Percentiles rank a stretch among this genome's conserved stretches.
Evolutionary conservation across 2,797 vertebrate species (phyloP).

Genomic region (Gymnothorax reevesii): DNA sequence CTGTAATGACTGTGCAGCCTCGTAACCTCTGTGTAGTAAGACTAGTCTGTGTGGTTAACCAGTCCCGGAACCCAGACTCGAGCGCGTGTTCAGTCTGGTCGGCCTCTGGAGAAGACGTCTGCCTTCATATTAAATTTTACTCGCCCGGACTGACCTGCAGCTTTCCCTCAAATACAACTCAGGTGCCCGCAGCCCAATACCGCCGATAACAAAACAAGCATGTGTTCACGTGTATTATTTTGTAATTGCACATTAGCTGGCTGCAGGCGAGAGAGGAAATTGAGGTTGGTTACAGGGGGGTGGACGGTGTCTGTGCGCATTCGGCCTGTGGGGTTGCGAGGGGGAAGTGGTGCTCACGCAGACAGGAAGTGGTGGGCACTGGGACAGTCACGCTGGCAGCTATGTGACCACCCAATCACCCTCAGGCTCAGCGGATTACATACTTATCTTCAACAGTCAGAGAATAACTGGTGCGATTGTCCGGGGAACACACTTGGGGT

Average conservation of each 20-base stretch:
- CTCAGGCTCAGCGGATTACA: background rate
- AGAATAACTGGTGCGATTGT: background rate
- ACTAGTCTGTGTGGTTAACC: background rate
- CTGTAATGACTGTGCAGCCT: background rate
- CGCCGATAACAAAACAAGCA: background rate
- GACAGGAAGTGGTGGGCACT: background rate
- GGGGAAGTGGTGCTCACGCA: too few species aligned
- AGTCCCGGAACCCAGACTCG: background rate
- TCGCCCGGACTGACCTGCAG: background rate
- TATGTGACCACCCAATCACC: background rate
- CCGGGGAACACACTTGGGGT: background rate
- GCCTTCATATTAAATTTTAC: background rate
- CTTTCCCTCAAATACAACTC: background rate
- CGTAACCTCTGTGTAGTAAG: background rate
- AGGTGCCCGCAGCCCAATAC: background rate
- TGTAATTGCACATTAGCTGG: background rate
- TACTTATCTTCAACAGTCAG: too few species aligned
- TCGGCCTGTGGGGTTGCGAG: background rate
- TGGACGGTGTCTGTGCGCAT: background rate
- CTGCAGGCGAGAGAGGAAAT: conserved; percentile 4
- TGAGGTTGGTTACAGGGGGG: background rate
- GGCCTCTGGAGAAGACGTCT: background rate
- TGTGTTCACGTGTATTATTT: background rate
- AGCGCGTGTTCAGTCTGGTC: background rate
- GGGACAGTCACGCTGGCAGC: background rate